phyloP scores from a whole-genome alignment of 2,888 invertebrate species.

The Drosophila macrospina region DNA sequence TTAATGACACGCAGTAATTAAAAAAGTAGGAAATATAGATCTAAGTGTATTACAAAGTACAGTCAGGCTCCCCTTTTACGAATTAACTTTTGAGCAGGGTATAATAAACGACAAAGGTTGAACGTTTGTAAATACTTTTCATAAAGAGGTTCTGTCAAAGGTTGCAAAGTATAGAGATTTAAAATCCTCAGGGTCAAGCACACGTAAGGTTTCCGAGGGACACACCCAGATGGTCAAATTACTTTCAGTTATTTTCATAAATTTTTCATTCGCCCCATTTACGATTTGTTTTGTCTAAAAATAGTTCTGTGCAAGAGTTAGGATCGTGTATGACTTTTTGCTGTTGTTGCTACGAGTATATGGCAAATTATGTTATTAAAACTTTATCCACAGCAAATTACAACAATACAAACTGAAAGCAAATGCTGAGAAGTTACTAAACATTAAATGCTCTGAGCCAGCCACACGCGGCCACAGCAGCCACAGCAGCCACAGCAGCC shows the following conservation, averaged over 20 bases:
- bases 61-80: too few relatives aligned
- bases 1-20: too few relatives aligned
- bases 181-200: constrained; percentile 4
- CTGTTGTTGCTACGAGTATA: constrained; percentile 6
- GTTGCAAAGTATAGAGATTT: constrained; percentile 27
- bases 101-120: constrained; percentile 13
- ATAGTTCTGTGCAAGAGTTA: constrained; percentile 26
- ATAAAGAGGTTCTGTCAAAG: constrained; percentile 48
- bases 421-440: constrained; percentile 38
- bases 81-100: not conserved
- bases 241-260: constrained; percentile 49
- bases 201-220: not conserved
- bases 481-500: too few relatives aligned
- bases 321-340: constrained; percentile 15
- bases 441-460: constrained; percentile 41
- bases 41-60: too few relatives aligned
- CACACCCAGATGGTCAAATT: constrained; percentile 30
- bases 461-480: not conserved
- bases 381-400: constrained; percentile 46
- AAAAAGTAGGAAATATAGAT: too few relatives aligned
- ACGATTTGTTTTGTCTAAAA: constrained; percentile 22
- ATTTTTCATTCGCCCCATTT: constrained; percentile 42
- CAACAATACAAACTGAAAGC: constrained; percentile 14
- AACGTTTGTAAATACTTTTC: constrained; percentile 36
- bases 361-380: constrained; percentile 59